Evolutionary conservation across 2,888 invertebrate species (phyloP).

Genomic region (Busseola fusca): DNA sequence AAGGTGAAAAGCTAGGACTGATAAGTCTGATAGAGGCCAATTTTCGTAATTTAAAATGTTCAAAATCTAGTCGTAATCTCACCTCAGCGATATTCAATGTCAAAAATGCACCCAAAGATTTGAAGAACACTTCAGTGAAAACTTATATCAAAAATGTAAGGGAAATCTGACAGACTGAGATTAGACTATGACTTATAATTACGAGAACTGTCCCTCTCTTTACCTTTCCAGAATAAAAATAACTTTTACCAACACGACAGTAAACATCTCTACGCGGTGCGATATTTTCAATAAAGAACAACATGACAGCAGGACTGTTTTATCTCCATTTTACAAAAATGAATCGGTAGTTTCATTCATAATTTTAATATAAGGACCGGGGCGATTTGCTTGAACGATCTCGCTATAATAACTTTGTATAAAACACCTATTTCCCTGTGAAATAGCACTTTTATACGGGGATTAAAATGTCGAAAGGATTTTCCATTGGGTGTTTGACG

Average conservation of each 20-base stretch:
- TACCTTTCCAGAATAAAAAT: conserved; percentile 8
- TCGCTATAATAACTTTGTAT: conserved; percentile 28
- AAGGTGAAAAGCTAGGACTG: neutral
- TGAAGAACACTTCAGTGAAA: no score
- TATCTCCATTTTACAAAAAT: conserved; percentile 42
- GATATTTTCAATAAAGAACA: conserved; percentile 36
- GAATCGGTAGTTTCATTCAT: conserved; percentile 52
- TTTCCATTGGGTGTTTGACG: conserved; percentile 43
- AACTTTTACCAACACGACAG: conserved; percentile 12
- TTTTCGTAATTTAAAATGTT: no score
- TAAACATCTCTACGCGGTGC: conserved; percentile 12
- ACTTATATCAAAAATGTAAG: no score
- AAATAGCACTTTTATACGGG: conserved; percentile 53
- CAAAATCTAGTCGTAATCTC: no score
- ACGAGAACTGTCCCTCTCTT: neutral
- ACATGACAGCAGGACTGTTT: conserved; percentile 25
- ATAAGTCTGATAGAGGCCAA: no score
- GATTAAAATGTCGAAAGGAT: conserved; percentile 60
- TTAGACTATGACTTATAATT: no score
- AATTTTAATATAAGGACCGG: conserved; percentile 53
- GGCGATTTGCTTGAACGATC: conserved; percentile 36
- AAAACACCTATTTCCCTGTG: conserved; percentile 44
- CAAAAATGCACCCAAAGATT: no score
- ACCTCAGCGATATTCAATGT: no score
- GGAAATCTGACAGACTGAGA: no score